Conservation (phyloP, 1,140 invertebrate genomes). For the Brachionus asplanchnoidis region DNA sequence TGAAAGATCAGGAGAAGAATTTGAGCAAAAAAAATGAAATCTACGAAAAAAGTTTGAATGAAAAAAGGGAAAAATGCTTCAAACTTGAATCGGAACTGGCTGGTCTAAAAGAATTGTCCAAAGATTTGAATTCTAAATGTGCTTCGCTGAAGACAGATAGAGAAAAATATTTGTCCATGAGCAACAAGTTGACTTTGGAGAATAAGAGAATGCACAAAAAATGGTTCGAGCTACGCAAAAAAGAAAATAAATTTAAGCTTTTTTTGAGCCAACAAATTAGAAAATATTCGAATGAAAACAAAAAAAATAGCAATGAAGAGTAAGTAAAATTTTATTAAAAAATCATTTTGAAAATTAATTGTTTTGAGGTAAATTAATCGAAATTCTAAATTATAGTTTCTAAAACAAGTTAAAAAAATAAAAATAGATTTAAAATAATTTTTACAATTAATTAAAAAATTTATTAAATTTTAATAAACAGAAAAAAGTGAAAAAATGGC, state of each 20-base stretch:
- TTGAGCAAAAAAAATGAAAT: neutral
- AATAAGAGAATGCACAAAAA: constrained; percentile 6
- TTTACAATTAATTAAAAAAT: too few relatives aligned
- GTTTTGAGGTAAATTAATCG: neutral
- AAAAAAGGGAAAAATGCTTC: neutral
- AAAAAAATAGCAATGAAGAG: neutral
- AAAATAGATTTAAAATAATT: too few relatives aligned
- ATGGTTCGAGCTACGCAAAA: constrained; percentile 21
- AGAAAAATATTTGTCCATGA: constrained; percentile 3
- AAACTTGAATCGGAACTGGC: neutral
- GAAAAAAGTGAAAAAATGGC: too few relatives aligned
- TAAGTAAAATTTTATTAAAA: neutral
- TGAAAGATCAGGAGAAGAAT: neutral
- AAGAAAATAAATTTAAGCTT: constrained; percentile 4
- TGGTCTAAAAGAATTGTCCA: neutral
- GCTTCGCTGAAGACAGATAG: neutral
- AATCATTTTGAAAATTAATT: neutral
- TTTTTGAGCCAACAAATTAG: constrained; percentile 14
- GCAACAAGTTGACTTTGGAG: neutral
- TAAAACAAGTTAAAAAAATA: neutral
- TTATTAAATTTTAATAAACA: too few relatives aligned
- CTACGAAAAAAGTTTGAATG: neutral
- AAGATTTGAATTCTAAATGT: neutral
- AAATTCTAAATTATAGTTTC: neutral
- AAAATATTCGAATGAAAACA: neutral